A percentile compares a stretch with the other conserved stretches of the same genome.
Evolutionary conservation across 2,888 invertebrate genomes (phyloP).

Genomic region (Lithodes maja): DNA sequence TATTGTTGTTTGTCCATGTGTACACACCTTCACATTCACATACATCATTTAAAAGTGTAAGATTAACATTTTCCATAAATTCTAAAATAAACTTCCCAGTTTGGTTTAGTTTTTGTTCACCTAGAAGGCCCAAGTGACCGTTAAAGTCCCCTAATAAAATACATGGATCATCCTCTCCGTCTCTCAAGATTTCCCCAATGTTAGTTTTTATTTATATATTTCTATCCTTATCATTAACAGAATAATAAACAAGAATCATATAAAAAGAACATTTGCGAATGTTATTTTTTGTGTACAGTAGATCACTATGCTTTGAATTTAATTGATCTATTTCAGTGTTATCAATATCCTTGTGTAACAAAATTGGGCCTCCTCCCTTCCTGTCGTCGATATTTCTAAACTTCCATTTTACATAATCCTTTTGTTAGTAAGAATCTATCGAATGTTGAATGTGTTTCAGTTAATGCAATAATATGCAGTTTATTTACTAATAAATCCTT

Average conservation of each 20-base stretch:
- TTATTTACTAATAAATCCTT: not conserved
- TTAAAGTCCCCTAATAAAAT: not conserved
- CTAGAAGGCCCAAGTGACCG: not conserved
- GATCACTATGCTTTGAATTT: not conserved
- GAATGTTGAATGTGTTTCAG: not conserved
- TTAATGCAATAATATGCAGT: not conserved
- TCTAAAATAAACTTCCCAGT: slow-evolving; percentile 4
- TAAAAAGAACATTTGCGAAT: not conserved
- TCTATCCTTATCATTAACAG: not conserved
- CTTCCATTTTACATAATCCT: not conserved
- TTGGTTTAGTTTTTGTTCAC: slow-evolving; percentile 4
- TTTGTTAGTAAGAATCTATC: not conserved
- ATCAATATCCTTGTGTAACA: not conserved
- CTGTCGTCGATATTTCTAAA: not conserved
- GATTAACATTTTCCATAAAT: not conserved
- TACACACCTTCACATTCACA: not conserved
- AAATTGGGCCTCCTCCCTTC: not conserved
- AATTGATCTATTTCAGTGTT: not conserved
- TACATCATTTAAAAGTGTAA: not conserved
- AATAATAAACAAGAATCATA: not conserved
- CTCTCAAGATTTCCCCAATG: not conserved
- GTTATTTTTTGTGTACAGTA: not conserved
- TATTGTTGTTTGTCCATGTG: not conserved
- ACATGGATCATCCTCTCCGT: not conserved
- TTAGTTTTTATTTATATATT: not conserved